Base-by-base conservation (phyloP, 2,888 invertebrate species). In the Silvanus unidentatus region DNA sequence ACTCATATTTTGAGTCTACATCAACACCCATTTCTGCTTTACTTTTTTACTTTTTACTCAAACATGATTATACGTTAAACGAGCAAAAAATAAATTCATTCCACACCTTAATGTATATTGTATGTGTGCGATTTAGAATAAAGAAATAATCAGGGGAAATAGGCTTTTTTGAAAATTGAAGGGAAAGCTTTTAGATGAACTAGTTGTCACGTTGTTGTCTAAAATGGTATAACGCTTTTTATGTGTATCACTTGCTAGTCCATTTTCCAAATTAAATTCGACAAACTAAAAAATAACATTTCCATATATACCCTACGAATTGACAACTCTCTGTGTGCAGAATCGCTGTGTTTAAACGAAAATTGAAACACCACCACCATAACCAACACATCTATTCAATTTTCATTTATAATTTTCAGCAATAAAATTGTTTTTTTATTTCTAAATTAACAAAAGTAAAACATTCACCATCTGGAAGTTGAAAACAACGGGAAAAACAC, bases 191-290 rank as follows among this genome's bases (percentile, higher is more conserved):
- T 62, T 61, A 57, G 55, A 60, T 57, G 55, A 58, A 60, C 58
- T 56, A 63, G 57, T 64, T 63, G 65, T 67, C 67, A 66, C 67
- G 66, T 62, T 59, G 32, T 22, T 22, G 22, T 22, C 22, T 22
- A 22, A 22, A 22, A 22, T 22, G 8, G 22, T 22, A 32, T 32
- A 32, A 32, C 5, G 48, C 58, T 52, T 47, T 54, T 54, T 54
- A 54, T 55, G 59, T 12, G 32, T 12, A 63, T 65, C 64, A 66
- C 63, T 64, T 63, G 62, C 62, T 64, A 65, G 67, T 67, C 67
- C 67, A 67, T 67, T 67, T 64, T 53, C 64, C 57, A 65, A 66
- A 67, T 67, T 65, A 65, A 66, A 67, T 62, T 55, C 58, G 63
- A 62, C 65, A 63, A 58, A 62, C 55, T 63, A 64, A 66, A 64